These are phyloP conservation scores for Lota lota DNA, from an alignment of 2,113 vertebrate genomes.

Conservation along the genomic window DNA sequence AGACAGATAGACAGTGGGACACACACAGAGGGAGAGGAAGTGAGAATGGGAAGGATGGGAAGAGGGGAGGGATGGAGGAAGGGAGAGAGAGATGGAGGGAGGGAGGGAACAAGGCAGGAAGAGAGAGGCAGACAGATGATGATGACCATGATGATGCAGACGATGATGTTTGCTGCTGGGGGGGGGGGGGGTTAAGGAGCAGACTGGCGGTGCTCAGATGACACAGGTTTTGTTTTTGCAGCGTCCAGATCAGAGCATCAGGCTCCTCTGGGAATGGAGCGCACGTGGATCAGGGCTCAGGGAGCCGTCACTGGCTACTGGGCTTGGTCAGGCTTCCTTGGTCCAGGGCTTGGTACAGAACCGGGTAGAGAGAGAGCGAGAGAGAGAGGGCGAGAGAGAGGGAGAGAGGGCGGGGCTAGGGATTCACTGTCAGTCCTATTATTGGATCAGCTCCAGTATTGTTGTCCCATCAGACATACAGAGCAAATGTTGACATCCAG, in stretches of 20 bases:
- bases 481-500: too few species aligned
- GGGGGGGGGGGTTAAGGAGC: neutral
- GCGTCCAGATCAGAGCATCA: neutral
- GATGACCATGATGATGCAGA: too few species aligned
- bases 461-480: too few species aligned
- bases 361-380: too few species aligned
- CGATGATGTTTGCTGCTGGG: neutral
- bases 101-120: slow-evolving; percentile 2
- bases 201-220: neutral
- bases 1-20: too few species aligned
- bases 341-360: too few species aligned
- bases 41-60: neutral
- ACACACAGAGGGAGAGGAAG: slow-evolving; percentile 1
- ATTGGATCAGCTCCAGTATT: too few species aligned
- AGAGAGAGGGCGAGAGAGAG: neutral
- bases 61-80: neutral
- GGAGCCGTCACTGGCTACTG: neutral
- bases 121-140: slow-evolving; percentile 6
- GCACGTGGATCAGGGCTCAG: neutral
- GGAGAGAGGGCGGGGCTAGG: neutral
- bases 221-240: neutral
- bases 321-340: too few species aligned
- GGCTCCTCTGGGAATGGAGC: neutral
- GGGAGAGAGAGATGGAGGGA: neutral
- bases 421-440: too few species aligned